Evolutionary conservation across 2,113 vertebrate species (phyloP), one percentile per base, ranked within the genome.

Genomic region (Synchiropus splendidus): DNA sequence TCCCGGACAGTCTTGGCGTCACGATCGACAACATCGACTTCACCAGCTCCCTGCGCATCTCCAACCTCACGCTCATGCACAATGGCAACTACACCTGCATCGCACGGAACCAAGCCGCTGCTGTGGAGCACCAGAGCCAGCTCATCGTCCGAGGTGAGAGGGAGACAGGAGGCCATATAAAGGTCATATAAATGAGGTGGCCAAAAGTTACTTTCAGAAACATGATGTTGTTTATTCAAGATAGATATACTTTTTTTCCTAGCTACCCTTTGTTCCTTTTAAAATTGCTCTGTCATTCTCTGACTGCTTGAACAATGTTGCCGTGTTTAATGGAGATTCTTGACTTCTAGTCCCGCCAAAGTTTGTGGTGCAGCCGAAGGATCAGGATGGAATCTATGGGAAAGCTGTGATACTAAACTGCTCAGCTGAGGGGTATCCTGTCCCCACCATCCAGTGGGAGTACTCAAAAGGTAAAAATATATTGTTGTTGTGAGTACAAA

Each of bases 11-110:
- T 78, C 89, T 98, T 0, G 91, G 94, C 0, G 94, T 97, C 42
- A 97, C 93, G 16, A 96, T 98, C 15, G 95, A 98, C 87, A 97
- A 95, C 82, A 98, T 97, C 0, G 93, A 98, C 72, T 98, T 98
- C 69, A 97, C 94, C 64, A 98, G 94, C 84, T 98, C 95, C 31
- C 43, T 98, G 51, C 84, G 94, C 32, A 90, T 98, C 72, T 97
- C 93, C 79, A 98, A 98, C 70, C 92, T 98, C 21, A 95, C 94
- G 0, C 84, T 95, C 44, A 81, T 92, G 82, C 95, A 98, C 81
- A 98, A 98, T 1, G 95, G 95, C 39, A 98, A 95, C 44, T 98
- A 98, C 35, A 98, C 95, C 17, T 98, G 95, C 78, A 92, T 98
- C 0, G 95, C 95, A 4, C 82, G 92, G 18, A 98, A 98, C 5